A percentile compares a stretch with the other conserved stretches of the same genome.
Conservation (phyloP, 2,888 invertebrate species). For the Pheosia tremula region DNA sequence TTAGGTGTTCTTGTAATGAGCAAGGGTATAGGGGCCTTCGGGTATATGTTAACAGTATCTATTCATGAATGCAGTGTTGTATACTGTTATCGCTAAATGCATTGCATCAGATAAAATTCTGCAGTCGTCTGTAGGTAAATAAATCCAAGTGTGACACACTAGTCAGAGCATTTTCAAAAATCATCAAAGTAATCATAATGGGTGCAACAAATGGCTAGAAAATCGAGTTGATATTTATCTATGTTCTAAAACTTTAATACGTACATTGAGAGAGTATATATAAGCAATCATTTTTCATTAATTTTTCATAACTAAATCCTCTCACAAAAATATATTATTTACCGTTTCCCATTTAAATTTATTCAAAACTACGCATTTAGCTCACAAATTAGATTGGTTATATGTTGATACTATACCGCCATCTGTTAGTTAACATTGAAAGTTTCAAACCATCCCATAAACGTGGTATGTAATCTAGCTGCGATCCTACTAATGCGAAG, state of each 20-base stretch:
- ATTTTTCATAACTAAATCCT: background rate
- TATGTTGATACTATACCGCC: background rate
- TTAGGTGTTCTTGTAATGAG: constrained; percentile 1
- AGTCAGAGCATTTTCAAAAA: too few relatives aligned
- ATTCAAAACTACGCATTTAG: background rate
- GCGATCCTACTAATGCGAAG: background rate
- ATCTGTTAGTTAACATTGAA: background rate
- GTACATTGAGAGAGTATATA: too few relatives aligned
- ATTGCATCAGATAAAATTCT: background rate
- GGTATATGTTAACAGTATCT: background rate
- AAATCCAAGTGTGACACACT: too few relatives aligned
- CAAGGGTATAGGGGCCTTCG: constrained; percentile 1
- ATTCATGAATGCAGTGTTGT: background rate
- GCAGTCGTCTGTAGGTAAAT: too few relatives aligned
- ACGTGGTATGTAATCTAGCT: too few relatives aligned
- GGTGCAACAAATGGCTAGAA: too few relatives aligned
- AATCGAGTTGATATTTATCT: too few relatives aligned
- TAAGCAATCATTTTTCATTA: background rate
- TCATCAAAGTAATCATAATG: too few relatives aligned
- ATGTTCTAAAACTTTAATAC: too few relatives aligned
- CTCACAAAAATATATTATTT: background rate
- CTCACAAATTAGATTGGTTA: background rate
- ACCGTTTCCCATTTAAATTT: background rate
- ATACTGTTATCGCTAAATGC: background rate
- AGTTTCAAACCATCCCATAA: background rate